Evolutionary conservation across 2,113 vertebrate species (phyloP).

Genomic region (Romanogobio albipinnatus): DNA sequence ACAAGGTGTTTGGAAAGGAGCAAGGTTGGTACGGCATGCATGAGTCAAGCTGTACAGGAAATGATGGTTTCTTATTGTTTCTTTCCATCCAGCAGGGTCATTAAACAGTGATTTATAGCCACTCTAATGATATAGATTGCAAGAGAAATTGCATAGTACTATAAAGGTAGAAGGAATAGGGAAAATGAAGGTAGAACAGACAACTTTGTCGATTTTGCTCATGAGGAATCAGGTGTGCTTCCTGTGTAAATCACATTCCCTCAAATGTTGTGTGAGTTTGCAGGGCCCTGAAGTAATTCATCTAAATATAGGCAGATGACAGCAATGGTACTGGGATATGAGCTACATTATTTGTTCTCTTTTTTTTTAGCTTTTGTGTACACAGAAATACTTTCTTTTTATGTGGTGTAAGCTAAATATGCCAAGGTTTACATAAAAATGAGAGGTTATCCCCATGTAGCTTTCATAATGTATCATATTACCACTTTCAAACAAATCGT

Average conservation of each 20-base stretch:
- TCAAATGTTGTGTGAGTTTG: constrained; percentile 54
- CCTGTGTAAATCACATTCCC: constrained; percentile 42
- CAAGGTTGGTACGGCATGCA: constrained; percentile 14
- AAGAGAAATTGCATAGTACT: constrained; percentile 20
- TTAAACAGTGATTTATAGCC: constrained; percentile 45
- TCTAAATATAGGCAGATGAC: constrained; percentile 59
- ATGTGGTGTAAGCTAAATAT: neutral
- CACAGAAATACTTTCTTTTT: neutral
- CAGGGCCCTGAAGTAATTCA: constrained; percentile 55
- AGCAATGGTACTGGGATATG: constrained; percentile 7
- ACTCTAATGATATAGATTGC: constrained; percentile 35
- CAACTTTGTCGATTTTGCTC: constrained; percentile 26
- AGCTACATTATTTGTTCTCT: constrained; percentile 5
- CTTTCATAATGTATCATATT: constrained; percentile 19
- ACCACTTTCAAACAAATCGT: neutral
- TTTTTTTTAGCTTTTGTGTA: neutral
- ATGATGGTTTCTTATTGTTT: constrained; percentile 36
- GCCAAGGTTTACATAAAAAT: constrained; percentile 8
- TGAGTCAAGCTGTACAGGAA: constrained; percentile 21
- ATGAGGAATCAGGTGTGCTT: constrained; percentile 39
- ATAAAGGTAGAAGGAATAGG: neutral
- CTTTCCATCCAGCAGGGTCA: neutral
- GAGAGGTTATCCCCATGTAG: constrained; percentile 14
- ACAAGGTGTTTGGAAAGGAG: neutral
- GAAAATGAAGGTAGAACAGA: neutral